phyloP scores from a whole-genome alignment of 2,113 vertebrate genomes.

The Serinus canaria region DNA sequence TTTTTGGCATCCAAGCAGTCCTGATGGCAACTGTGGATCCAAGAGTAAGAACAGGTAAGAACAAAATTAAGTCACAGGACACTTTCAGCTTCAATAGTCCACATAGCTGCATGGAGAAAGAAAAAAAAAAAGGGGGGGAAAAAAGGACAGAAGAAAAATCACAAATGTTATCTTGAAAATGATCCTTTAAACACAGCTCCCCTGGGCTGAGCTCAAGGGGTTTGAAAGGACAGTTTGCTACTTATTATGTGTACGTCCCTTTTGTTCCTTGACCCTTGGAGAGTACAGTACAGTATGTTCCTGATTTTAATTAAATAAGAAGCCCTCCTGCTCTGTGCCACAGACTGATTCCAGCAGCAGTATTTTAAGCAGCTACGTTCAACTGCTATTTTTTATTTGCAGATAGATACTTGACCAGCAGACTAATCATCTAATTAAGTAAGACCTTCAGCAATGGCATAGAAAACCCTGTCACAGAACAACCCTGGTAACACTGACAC shows the following conservation, averaged over 20 bases:
- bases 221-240: constrained; percentile 50
- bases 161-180: not conserved
- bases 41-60: not conserved
- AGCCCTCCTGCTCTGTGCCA: constrained; percentile 34
- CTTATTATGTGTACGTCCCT: constrained; percentile 36
- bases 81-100: not conserved
- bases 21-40: not conserved
- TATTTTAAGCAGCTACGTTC: constrained; percentile 42
- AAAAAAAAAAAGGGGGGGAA: fast-evolving
- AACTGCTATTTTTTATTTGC: constrained; percentile 48
- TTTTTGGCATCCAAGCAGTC: not conserved
- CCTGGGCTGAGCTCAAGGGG: constrained; percentile 21
- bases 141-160: not conserved
- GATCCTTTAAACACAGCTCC: constrained; percentile 34
- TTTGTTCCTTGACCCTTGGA: constrained; percentile 58
- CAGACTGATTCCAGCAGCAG: constrained; percentile 41
- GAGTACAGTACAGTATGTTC: constrained; percentile 53
- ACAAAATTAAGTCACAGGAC: not conserved
- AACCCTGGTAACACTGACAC: constrained; percentile 1
- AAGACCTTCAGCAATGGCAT: constrained; percentile 26
- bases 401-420: constrained; percentile 51
- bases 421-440: constrained; percentile 58
- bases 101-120: fast-evolving
- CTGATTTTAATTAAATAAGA: constrained; percentile 65
- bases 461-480: not conserved